Evolutionary conservation across 2,797 vertebrate genomes (phyloP).

Genomic region (Premnoplex brunnescens): DNA sequence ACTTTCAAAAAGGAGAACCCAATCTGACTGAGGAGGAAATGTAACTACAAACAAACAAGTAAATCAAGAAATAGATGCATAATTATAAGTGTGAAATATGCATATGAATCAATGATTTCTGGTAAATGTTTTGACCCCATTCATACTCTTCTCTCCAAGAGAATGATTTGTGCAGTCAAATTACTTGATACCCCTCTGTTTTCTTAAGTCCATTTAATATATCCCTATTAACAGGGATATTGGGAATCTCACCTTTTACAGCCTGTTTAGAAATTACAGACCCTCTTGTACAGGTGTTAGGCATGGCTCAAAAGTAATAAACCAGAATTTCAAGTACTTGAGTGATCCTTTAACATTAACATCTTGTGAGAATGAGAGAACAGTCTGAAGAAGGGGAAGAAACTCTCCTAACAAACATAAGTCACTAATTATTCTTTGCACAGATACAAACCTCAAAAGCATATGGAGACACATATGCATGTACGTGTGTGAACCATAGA

Average conservation of each 20-base stretch:
- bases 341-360: not conserved
- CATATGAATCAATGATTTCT: not conserved
- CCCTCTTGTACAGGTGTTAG: not conserved
- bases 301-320: not conserved
- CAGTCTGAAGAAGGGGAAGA: not conserved
- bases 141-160: not conserved
- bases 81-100: not conserved
- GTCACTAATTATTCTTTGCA: not conserved
- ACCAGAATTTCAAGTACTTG: not conserved
- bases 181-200: not conserved
- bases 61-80: not conserved
- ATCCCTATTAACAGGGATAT: not conserved
- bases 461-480: fast-evolving
- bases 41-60: not conserved
- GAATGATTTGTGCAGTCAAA: not conserved
- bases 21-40: not conserved
- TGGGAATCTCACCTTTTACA: not conserved
- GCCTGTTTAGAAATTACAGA: not conserved
- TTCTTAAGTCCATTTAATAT: not conserved
- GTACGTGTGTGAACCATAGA: not conserved
- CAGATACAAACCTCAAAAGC: not conserved
- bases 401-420: not conserved
- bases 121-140: not conserved
- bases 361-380: not conserved
- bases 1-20: not conserved